Base-by-base conservation (phyloP, 2,113 vertebrate genomes). In the Nymphicus hollandicus region DNA sequence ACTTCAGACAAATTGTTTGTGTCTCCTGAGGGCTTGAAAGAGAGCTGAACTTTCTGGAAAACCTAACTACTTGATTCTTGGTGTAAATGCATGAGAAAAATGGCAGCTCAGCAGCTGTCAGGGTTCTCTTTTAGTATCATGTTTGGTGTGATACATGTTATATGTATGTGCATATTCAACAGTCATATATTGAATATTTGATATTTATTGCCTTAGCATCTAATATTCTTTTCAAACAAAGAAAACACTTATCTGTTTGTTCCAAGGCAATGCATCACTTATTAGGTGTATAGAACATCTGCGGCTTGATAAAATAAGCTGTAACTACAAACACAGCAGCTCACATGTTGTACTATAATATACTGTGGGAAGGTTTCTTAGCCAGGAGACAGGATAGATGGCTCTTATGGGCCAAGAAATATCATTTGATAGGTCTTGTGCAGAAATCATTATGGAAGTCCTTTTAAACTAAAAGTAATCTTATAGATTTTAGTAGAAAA, bases 401-500 rank as follows among this genome's bases (percentile, higher is more conserved):
- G 41, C 50, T 91, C 47, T 58, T 71, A 55, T 1, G 39, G 90
- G 82, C 90, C 83, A 94, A 91, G 90, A 88, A 95, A 80, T 86
- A 84, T 60, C 0, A 79, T 76, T 95, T 96, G 77, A 89, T 82
- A 91, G 74, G 84, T 80, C 84, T 79, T 95, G 68, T 80, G 68
- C 65, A 94, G 92, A 92, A 97, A 72, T 69, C 44, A 88, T 97
- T 97, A 96, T 88, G 53, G 35, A 93, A 91, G 24, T 81, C 69
- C 86, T 96, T 95, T 86, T 83, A 95, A 94, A 95, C 39, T 81
- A 64, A 83, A 87, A 80, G 95, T 95, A 97, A 96, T 69, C 90
- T 97, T 82, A 86, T 71, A 89, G 64, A 52, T 81, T 93, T 96
- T 64, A 93, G 83, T 74, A 89, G 89, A 93, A 97, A 97, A 97